A percentile compares a stretch with the other conserved stretches of the same genome.
Evolutionary conservation across 2,113 vertebrate genomes (phyloP).

Genomic region (Opisthocomus hoazin): DNA sequence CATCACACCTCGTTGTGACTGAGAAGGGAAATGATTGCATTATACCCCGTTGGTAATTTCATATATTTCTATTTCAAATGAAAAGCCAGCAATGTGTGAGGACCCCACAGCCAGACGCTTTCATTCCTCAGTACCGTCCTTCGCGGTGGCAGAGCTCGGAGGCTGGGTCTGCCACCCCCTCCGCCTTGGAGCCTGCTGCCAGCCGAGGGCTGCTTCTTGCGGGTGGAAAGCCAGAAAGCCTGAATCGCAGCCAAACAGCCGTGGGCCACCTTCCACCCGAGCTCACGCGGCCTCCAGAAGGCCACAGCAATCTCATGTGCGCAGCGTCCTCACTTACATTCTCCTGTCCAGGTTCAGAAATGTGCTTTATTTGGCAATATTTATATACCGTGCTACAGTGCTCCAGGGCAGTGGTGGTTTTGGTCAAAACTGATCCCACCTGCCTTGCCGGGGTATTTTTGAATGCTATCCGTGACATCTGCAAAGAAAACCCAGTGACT

Average conservation of each 20-base stretch:
- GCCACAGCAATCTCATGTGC: not conserved
- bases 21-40: not conserved
- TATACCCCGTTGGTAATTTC: not conserved
- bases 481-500: not conserved
- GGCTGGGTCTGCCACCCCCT: fast-evolving
- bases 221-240: not conserved
- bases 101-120: not conserved
- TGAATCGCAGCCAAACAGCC: not conserved
- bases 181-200: not conserved
- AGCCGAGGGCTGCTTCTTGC: not conserved
- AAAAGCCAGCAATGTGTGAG: not conserved
- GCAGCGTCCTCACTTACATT: fast-evolving
- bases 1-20: not conserved
- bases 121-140: not conserved
- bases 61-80: not conserved
- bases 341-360: not conserved
- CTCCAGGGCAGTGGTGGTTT: not conserved
- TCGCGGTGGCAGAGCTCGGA: not conserved
- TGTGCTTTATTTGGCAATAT: not conserved
- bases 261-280: not conserved
- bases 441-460: not conserved
- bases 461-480: not conserved
- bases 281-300: not conserved
- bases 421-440: not conserved
- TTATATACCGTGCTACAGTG: not conserved